Evolutionary conservation across 2,797 vertebrate genomes (phyloP).

Genomic region (Sebastes oblongus): DNA sequence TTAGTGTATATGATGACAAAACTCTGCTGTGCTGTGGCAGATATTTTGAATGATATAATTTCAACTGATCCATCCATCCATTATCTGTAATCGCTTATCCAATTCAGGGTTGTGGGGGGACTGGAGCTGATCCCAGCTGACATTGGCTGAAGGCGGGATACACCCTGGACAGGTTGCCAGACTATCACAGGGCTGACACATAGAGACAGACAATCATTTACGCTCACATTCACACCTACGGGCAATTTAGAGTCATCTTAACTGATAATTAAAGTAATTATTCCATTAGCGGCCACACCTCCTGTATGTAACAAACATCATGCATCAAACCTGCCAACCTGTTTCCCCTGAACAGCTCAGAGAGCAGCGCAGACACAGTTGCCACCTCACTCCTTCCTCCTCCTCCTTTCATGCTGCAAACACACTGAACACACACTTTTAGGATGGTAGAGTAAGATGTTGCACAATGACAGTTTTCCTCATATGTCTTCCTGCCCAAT

Average conservation of each 20-base stretch:
- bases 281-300: not conserved
- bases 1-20: not conserved
- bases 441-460: not conserved
- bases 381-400: not conserved
- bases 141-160: too few relatives aligned
- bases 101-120: too few relatives aligned
- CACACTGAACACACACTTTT: not conserved
- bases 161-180: too few relatives aligned
- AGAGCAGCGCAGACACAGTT: not conserved
- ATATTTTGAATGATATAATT: not conserved
- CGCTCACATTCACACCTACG: too few relatives aligned
- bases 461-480: not conserved
- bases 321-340: not conserved
- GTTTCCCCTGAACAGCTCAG: not conserved
- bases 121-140: too few relatives aligned
- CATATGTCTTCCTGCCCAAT: not conserved
- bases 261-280: not conserved
- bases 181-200: too few relatives aligned
- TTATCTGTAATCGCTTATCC: too few relatives aligned
- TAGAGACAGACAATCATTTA: too few relatives aligned
- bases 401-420: not conserved
- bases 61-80: not conserved
- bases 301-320: not conserved
- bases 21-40: not conserved
- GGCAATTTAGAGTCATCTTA: not conserved